Evolutionary conservation across 2,888 invertebrate genomes (phyloP), one percentile per base, ranked within the genome.

Genomic region (Rutpela maculata): DNA sequence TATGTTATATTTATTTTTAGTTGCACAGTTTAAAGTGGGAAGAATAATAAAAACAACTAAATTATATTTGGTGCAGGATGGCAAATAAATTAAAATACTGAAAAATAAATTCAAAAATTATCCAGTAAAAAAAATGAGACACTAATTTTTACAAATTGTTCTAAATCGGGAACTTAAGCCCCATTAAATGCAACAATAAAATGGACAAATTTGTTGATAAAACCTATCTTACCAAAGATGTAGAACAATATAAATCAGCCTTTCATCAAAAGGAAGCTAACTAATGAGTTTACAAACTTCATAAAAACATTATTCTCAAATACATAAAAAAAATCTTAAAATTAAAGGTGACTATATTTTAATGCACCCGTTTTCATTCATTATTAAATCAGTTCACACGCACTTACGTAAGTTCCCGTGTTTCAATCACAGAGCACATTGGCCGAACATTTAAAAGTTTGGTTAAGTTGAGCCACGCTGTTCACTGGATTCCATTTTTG

Each of bases 331-430:
- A 66, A 74, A 79, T 69, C 80, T 77, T 79, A 85, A 84, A 85
- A 85, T 80, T 84, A 85, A 84, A 84, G 86, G 86, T 87, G 87
- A 88, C 87, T 87, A 87, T 82, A 80, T 80, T 80, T 84, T 83
- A 87, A 86, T 87, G 85, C 87, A 89, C 88, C 88, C 88, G 89
- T 88, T 89, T 87, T 86, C 82, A 78, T 82, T 81, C 80, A 82
- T 75, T 70, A 76, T 65, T 69, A 74, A 75, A 68, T 76, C 74
- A 63, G 69, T 78, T 82, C 82, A 83, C 87, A 85, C 86, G 84
- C 85, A 85, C 85, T 86, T 82, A 78, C 35, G 63, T 80, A 84
- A 85, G 85, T 86, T 85, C 79, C 75, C 84, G 85, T 83, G 86
- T 83, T 81, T 84, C 79, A 86, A 87, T 88, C 88, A 88, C 88